Conservation (phyloP, 2,113 vertebrate genomes). For the Halichoerus grypus region DNA sequence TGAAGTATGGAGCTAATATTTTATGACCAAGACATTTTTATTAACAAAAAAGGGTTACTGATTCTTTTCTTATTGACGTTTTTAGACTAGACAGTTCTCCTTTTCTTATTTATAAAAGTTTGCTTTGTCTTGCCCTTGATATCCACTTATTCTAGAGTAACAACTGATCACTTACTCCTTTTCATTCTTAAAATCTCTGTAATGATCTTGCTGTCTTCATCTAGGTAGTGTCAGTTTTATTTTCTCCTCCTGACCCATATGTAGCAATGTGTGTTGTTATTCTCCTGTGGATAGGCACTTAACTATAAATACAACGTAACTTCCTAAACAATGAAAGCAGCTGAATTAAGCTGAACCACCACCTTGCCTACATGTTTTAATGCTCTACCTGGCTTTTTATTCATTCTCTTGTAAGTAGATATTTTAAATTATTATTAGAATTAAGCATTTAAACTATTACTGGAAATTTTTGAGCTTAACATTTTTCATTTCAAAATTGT, state of each 20-base stretch:
- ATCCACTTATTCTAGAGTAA: neutral
- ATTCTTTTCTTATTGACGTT: constrained; percentile 44
- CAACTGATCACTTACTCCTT: neutral
- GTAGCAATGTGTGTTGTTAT: neutral
- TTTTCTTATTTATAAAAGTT: neutral
- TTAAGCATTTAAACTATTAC: neutral
- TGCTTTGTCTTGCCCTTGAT: constrained; percentile 45
- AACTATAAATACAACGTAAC: neutral
- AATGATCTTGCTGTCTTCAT: neutral
- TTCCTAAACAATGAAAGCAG: neutral
- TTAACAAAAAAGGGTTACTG: constrained; percentile 66
- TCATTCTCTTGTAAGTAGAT: neutral
- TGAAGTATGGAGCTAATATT: constrained; percentile 59
- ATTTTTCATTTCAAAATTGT: neutral
- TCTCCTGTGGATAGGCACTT: neutral
- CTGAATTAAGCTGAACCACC: neutral
- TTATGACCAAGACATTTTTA: constrained; percentile 73
- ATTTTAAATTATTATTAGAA: constrained; percentile 33
- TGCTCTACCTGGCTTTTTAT: neutral
- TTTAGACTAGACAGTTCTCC: constrained; percentile 8
- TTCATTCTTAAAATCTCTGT: constrained; percentile 7
- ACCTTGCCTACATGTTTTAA: neutral
- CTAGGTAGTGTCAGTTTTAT: neutral
- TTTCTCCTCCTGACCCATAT: neutral
- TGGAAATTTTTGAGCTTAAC: neutral